Base-by-base conservation (phyloP, 2,888 invertebrate genomes). In the Megamerina dolium region DNA sequence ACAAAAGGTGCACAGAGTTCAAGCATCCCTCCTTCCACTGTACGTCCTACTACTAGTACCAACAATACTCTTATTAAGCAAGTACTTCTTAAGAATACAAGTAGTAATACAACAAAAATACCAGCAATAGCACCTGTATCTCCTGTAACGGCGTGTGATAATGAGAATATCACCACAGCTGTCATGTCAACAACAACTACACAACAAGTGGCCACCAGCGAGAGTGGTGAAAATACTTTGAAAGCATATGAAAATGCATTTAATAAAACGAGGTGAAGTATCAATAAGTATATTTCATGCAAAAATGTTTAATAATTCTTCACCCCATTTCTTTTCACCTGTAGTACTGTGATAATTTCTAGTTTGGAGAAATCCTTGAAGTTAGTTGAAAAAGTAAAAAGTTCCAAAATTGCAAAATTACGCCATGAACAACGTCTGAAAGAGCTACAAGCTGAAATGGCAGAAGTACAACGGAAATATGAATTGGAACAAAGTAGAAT, bases 281-380 rank as follows among this genome's bases (percentile, higher is more conserved):
- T 17, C 5, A 30, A 41, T 16, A 41, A 8, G 10, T 33, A 5
- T 27, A 9, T 10, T 21, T 13, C 32, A n/a, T n/a, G n/a, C n/a
- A n/a, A n/a, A n/a, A n/a, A n/a, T n/a, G n/a, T n/a, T n/a, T n/a
- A n/a, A n/a, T n/a, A n/a, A n/a, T n/a, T n/a, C n/a, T n/a, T n/a
- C n/a, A n/a, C n/a, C n/a, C n/a, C n/a, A 32, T 16, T 5, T 10
- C 5, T 21, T 18, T 45, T 34, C 20, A 5, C 5, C 49, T 48
- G 2, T 36, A 68, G 70, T 10, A 41, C 49, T 34, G 61, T 58
- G 43, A 66, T 71, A 46, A 52, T 70, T 9, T 44, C 54, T 3
- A 64, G 63, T 43, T 53, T 72, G 40, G 60, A 66, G 13, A 66
- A 65, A 47, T 63, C 67, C 3, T 48, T 69, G 39, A 51, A 55